These are phyloP conservation scores for Campaea margaritaria DNA, from an alignment of 2,888 invertebrate species.

Conservation along the genomic window DNA sequence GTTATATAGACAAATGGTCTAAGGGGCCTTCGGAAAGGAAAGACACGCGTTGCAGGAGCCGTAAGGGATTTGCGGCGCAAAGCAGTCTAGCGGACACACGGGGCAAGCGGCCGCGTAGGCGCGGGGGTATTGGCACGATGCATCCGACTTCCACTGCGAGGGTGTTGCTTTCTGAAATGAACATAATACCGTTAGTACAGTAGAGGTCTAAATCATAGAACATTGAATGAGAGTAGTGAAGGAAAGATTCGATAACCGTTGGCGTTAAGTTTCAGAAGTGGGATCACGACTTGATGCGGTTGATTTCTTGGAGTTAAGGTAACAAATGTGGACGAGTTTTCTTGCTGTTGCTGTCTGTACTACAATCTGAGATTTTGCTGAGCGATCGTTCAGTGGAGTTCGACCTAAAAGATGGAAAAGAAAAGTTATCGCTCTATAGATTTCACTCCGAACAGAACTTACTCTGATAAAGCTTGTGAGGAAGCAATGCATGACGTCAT, in stretches of 20 bases:
- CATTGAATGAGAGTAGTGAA: not conserved
- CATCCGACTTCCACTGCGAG: conserved; percentile 55
- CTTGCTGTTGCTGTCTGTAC: no score
- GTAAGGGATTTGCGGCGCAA: conserved; percentile 54
- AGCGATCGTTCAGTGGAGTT: not conserved
- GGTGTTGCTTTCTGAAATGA: conserved; percentile 55
- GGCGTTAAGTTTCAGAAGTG: no score
- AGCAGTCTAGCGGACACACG: conserved; percentile 67
- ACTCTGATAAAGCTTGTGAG: conserved; percentile 63
- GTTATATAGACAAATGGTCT: not conserved
- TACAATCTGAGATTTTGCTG: no score
- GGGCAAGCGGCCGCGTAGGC: conserved; percentile 63
- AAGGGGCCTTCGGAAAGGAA: conserved; percentile 47
- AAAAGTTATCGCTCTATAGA: no score
- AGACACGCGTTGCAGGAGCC: conserved; percentile 71
- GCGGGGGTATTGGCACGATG: conserved; percentile 52
- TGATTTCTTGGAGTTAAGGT: no score
- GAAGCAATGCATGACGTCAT: conserved; percentile 62
- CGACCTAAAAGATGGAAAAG: not conserved
- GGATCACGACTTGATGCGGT: no score
- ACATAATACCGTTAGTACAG: not conserved
- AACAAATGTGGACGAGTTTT: no score
- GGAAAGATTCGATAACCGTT: no score
- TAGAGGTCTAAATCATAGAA: not conserved
- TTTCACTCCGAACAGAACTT: conserved; percentile 13